Conservation (phyloP, 1,140 invertebrate species). For the Tetragnatha versicolor region DNA sequence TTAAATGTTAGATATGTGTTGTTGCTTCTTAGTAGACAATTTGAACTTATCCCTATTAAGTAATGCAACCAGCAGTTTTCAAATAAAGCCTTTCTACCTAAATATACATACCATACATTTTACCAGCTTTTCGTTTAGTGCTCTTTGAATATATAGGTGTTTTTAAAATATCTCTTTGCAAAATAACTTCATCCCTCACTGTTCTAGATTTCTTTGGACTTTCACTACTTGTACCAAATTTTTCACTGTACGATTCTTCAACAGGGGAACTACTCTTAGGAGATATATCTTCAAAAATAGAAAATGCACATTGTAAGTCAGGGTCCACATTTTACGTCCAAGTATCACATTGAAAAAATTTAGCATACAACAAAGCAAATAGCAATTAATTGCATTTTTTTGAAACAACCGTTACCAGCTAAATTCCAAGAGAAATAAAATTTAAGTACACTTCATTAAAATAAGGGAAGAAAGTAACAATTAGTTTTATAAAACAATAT, state of each 20-base stretch:
- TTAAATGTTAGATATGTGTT: not conserved
- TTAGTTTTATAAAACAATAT: no score
- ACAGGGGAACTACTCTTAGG: not conserved
- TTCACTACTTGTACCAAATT: not conserved
- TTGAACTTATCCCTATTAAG: not conserved
- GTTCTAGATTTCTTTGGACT: not conserved
- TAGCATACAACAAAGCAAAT: no score
- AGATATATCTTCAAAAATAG: not conserved
- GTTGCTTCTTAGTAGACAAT: not conserved
- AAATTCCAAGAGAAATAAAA: no score
- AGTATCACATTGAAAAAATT: no score
- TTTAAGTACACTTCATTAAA: no score
- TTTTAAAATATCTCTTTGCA: conserved; percentile 1
- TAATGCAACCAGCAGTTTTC: not conserved
- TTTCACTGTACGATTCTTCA: not conserved
- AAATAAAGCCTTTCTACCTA: not conserved
- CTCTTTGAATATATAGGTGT: not conserved
- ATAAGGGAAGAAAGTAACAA: no score
- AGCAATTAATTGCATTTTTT: no score
- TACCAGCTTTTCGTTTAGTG: conserved; percentile 35
- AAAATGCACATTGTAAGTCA: no score
- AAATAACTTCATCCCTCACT: not conserved
- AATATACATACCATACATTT: conserved; percentile 13
- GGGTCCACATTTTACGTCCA: no score
- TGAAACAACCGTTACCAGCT: no score